These are phyloP conservation scores for Pelecanoides urinatrix DNA, from an alignment of 2,113 vertebrate species.

Conservation along the genomic window DNA sequence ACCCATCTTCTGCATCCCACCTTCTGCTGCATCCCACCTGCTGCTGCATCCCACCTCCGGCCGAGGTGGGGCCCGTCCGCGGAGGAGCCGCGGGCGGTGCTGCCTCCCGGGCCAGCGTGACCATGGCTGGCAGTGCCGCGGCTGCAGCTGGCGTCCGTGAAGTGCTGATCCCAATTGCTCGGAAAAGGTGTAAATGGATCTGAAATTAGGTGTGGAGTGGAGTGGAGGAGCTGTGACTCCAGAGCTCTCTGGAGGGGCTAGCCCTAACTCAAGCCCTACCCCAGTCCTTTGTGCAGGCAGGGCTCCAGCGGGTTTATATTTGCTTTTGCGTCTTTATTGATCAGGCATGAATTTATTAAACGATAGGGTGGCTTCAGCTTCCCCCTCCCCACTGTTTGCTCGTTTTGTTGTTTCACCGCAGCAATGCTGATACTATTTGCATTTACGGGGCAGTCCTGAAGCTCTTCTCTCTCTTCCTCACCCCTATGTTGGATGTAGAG, in stretches of 20 bases:
- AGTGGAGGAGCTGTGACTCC: not conserved
- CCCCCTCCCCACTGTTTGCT: not conserved
- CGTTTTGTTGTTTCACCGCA: not conserved
- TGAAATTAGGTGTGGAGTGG: not conserved
- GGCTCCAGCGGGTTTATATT: not conserved
- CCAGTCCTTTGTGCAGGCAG: not conserved
- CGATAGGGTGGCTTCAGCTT: not conserved
- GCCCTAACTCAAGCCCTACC: not conserved
- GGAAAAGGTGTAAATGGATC: not conserved
- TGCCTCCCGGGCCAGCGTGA: not conserved
- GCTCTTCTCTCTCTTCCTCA: not conserved
- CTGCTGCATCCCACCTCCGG: not conserved
- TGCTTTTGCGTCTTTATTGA: not conserved
- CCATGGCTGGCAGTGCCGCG: not conserved
- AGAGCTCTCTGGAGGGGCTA: not conserved
- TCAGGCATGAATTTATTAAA: not conserved
- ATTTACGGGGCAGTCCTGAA: not conserved
- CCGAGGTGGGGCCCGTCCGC: rapidly evolving
- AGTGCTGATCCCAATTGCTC: not conserved
- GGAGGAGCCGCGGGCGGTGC: rapidly evolving
- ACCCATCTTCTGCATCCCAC: not conserved
- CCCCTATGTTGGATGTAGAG: not conserved
- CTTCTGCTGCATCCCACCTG: not conserved
- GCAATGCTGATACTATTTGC: not conserved
- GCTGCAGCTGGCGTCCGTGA: not conserved